Base-by-base conservation (phyloP, 1,140 invertebrate genomes). In the Drosophila truncata region DNA sequence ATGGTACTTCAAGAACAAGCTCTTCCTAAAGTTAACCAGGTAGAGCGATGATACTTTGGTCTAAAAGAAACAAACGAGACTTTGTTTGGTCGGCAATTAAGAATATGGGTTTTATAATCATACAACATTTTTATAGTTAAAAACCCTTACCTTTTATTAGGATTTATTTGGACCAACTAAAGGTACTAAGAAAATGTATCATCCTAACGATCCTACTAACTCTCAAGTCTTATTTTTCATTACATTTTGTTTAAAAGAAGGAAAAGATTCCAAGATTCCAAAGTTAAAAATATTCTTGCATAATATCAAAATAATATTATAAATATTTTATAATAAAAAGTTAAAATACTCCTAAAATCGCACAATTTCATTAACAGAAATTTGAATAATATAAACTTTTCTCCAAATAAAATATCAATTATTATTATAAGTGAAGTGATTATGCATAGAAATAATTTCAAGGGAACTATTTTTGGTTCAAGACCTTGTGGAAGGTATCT, bases 401-500 rank as follows among this genome's bases (percentile, higher is more conserved):
- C 1, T 27, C 16, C 2, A 16, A 23, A 46, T n/a, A 41, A 18
- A 42, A 18, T 0, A 42, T 42, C 0, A 20, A 0, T n/a, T 20
- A 10, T n/a, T 0, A n/a, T n/a, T 7, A 18, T 31, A 3, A 54
- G 8, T 10, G 5, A 49, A 29, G 6, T 49, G 11, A 16, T 35
- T 16, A 35, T 23, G 31, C 18, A 6, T 20, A 9, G 4, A 20
- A 52, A 18, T 23, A 11, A 16, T 71, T 37, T 58, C 2, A 0
- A 20, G 23, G 3, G 7, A 39, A 25, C 33, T n/a, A 35, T 18
- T 35, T 29, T 27, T 14, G 27, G 11, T 23, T 49, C 33, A 27
- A 49, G 42, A 35, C 25, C 37, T 7, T 16, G 31, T 35, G n/a
- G 3, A 70, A 70, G 70, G 70, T 73, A 50, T 60, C 44, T 60